Percentiles rank a stretch among this genome's conserved stretches.
phyloP scores from a whole-genome alignment of 2,797 vertebrate species.

The Pangasius mekongensis region DNA sequence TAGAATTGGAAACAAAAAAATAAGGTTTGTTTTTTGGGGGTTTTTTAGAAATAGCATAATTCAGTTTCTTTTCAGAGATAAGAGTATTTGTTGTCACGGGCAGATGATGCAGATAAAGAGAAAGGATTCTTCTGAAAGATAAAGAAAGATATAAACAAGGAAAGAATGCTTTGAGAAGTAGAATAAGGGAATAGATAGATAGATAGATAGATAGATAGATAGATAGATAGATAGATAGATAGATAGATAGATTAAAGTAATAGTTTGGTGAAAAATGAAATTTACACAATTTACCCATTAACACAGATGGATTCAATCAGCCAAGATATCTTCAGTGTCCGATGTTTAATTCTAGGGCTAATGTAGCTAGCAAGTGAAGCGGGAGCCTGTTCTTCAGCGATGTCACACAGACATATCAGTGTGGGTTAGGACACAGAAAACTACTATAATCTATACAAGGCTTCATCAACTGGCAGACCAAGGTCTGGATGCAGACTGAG shows the following conservation, averaged over 20 bases:
- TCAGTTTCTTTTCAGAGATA: background rate
- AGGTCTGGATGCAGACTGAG: background rate
- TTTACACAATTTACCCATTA: background rate
- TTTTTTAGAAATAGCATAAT: background rate
- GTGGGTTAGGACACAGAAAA: background rate
- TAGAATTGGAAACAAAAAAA: background rate
- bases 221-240: background rate
- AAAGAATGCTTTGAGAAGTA: background rate
- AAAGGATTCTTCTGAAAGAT: background rate
- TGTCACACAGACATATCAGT: background rate
- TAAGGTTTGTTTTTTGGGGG: background rate
- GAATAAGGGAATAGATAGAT: background rate
- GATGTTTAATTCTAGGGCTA: background rate
- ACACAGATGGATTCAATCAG: background rate
- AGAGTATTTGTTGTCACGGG: background rate
- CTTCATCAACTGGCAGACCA: background rate
- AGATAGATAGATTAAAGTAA: background rate
- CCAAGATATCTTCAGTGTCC: background rate
- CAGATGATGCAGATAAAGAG: background rate
- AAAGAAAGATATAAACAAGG: background rate
- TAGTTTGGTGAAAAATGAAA: background rate
- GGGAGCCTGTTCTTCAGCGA: background rate
- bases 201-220: slow-evolving; percentile 19
- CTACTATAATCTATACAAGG: background rate
- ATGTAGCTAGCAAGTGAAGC: background rate